Percentiles rank a stretch among this genome's conserved stretches.
These are phyloP conservation scores for Morbakka virulenta DNA, from an alignment of 30 jellyfish, hydroid and myxozoan species.

Conservation along the genomic window DNA sequence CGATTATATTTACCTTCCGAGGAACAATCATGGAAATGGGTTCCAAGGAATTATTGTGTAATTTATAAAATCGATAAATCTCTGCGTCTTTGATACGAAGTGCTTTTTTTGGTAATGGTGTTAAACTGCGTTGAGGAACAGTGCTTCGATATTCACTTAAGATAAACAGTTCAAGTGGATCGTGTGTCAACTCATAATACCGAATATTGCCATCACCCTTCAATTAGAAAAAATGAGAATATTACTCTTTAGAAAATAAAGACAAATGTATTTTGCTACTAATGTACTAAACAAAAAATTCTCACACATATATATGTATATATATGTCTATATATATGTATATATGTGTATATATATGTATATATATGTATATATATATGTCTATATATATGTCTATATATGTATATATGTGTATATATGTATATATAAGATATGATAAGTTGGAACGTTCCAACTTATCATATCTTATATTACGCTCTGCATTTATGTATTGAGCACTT, in stretches of 20 bases:
- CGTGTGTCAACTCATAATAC: conserved; percentile 62
- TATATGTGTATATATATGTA: no score
- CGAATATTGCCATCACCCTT: conserved; percentile 93
- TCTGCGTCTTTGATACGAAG: conserved; percentile 67
- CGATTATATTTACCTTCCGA: conserved; percentile 67
- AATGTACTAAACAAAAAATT: background rate
- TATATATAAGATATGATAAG: no score
- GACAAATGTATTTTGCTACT: background rate
- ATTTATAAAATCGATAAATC: conserved; percentile 70
- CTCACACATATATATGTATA: no score
- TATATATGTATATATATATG: no score
- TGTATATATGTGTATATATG: no score
- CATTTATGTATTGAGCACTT: no score
- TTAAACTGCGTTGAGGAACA: conserved; percentile 81
- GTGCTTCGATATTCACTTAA: conserved; percentile 70
- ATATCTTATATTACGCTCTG: no score
- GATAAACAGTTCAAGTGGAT: conserved; percentile 51
- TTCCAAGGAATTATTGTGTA: conserved; percentile 63
- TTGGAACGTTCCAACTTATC: no score
- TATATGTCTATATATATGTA: no score
- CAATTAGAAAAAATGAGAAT: background rate
- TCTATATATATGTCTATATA: no score
- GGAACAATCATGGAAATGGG: conserved; percentile 96
- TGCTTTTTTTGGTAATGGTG: conserved; percentile 77
- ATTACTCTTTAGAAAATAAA: background rate